Percentiles rank a stretch among this genome's conserved stretches.
These are phyloP conservation scores for Ophioderma brevispina DNA, from an alignment of 35 echinoderm and acorn worm species.

Conservation along the genomic window DNA sequence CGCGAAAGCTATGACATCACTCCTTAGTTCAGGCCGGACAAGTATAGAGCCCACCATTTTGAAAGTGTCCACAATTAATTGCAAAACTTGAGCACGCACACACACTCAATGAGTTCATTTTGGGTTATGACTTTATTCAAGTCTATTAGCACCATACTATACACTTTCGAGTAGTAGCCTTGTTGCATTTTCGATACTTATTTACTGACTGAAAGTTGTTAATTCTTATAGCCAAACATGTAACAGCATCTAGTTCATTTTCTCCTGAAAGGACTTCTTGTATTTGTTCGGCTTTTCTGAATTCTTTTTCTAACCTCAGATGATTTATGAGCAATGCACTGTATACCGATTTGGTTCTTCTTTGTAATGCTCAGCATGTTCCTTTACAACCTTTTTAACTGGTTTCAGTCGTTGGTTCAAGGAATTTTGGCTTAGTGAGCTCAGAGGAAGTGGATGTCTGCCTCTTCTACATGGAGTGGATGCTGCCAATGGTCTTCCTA, in stretches of 20 bases:
- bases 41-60: no score
- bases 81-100: no score
- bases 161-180: neutral
- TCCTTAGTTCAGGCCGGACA: no score
- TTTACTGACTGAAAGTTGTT: neutral
- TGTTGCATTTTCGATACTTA: neutral
- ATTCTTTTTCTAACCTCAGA: neutral
- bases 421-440: neutral
- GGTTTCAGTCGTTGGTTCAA: neutral
- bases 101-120: no score
- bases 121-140: no score
- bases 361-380: neutral
- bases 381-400: neutral
- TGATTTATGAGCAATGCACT: neutral
- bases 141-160: no score
- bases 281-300: neutral
- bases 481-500: neutral
- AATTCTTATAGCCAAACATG: neutral
- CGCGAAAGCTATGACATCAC: no score
- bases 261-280: neutral
- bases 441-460: neutral
- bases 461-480: neutral
- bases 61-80: no score
- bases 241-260: neutral
- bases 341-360: neutral